phyloP scores from a whole-genome alignment of 2,888 invertebrate genomes.

The Eilema griseolum region DNA sequence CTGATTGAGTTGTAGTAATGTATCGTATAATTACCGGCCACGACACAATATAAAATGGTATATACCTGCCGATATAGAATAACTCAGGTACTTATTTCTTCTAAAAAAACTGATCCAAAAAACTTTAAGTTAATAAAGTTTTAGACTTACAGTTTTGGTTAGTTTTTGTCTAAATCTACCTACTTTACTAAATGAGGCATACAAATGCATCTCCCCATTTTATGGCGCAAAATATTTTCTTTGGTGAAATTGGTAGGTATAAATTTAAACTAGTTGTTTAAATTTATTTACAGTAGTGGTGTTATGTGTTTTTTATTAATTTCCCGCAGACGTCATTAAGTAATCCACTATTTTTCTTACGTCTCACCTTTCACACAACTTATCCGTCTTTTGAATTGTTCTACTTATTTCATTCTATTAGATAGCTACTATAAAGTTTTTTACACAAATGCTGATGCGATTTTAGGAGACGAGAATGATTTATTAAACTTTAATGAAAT shows the following conservation, averaged over 20 bases:
- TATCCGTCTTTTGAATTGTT: neutral
- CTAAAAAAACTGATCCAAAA: neutral
- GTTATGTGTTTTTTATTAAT: neutral
- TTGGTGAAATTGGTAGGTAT: too few relatives aligned
- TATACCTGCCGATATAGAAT: neutral
- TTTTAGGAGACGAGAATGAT: constrained; percentile 45
- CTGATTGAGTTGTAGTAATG: neutral
- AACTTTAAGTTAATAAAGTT: too few relatives aligned
- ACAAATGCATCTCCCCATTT: too few relatives aligned
- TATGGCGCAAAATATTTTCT: too few relatives aligned
- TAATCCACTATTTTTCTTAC: neutral
- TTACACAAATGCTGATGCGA: constrained; percentile 37
- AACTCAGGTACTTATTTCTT: neutral
- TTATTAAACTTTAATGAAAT: constrained; percentile 61
- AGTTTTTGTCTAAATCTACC: too few relatives aligned
- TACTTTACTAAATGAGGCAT: too few relatives aligned
- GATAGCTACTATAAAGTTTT: constrained; percentile 24
- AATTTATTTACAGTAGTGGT: too few relatives aligned
- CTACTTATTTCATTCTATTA: constrained; percentile 22
- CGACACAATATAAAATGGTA: neutral
- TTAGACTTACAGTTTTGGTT: too few relatives aligned
- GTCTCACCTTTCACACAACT: neutral
- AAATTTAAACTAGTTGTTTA: too few relatives aligned
- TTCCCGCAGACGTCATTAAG: neutral
- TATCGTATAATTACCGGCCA: neutral